A percentile compares a stretch with the other conserved stretches of the same genome.
Evolutionary conservation across 2,888 invertebrate species (phyloP).

Genomic region (Ditula angustiorana): DNA sequence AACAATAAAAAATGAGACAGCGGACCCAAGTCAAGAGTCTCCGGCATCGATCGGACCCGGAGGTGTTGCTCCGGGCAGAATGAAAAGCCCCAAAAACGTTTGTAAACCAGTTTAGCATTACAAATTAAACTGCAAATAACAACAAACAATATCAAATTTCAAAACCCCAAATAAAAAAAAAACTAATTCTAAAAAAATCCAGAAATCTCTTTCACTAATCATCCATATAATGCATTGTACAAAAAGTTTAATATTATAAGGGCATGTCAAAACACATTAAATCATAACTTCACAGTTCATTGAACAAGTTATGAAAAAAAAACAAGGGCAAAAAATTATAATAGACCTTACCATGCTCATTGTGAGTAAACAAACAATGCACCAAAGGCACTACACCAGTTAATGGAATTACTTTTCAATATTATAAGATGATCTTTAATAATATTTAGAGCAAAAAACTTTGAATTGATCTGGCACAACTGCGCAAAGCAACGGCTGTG

Average conservation of each 20-base stretch:
- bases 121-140: constrained; percentile 54
- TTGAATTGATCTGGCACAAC: constrained; percentile 67
- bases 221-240: constrained; percentile 45
- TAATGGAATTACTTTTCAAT: constrained; percentile 68
- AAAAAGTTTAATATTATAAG: constrained; percentile 60
- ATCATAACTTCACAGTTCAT: constrained; percentile 82
- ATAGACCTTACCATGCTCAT: constrained; percentile 82
- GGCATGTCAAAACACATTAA: constrained; percentile 83
- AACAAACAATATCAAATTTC: constrained; percentile 66
- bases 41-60: constrained; percentile 75
- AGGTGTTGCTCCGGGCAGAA: constrained; percentile 49
- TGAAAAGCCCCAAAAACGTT: constrained; percentile 47
- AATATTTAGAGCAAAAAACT: constrained; percentile 58
- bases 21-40: constrained; percentile 79
- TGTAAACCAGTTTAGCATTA: constrained; percentile 47
- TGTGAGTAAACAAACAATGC: constrained; percentile 76
- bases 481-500: constrained; percentile 66
- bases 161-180: constrained; percentile 44
- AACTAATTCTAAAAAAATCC: constrained; percentile 37
- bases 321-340: constrained; percentile 65
- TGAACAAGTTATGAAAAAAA: constrained; percentile 68
- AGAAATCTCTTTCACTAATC: constrained; percentile 43
- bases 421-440: constrained; percentile 62
- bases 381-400: constrained; percentile 60
- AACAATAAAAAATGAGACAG: constrained; percentile 68